phyloP scores from a whole-genome alignment of 1,140 invertebrate genomes.

The Anastrepha ludens region DNA sequence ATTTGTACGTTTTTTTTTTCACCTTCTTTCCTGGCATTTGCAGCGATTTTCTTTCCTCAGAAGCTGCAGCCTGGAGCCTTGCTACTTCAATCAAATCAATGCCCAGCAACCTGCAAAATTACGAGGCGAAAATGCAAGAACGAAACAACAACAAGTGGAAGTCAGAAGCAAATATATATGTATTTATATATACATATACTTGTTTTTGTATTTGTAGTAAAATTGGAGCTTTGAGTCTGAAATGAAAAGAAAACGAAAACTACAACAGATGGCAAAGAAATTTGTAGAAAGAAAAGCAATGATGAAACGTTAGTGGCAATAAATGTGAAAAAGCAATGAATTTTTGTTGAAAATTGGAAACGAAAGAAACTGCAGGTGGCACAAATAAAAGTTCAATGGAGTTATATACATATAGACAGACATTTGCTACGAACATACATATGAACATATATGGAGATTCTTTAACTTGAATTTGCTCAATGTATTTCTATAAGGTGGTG shows the following conservation, averaged over 20 bases:
- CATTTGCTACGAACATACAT: too few species aligned
- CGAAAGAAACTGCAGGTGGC: background rate
- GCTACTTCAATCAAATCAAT: slow-evolving; percentile 32
- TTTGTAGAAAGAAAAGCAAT: background rate
- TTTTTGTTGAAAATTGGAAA: background rate
- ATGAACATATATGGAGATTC: too few species aligned
- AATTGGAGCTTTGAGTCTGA: background rate
- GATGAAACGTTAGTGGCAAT: background rate
- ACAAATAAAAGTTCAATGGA: slow-evolving; percentile 5
- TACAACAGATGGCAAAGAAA: background rate
- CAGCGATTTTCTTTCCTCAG: background rate
- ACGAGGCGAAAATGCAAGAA: slow-evolving; percentile 5
- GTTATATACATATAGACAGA: too few species aligned
- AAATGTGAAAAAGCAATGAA: background rate
- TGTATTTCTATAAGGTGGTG: too few species aligned
- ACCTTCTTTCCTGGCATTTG: background rate
- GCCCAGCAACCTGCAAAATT: slow-evolving; percentile 1
- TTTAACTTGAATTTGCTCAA: too few species aligned
- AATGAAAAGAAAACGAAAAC: background rate
- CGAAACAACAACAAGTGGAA: background rate
- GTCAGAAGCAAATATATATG: background rate
- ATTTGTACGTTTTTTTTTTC: background rate
- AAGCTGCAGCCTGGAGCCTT: background rate
- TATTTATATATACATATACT: background rate
- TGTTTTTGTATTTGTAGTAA: background rate